These are phyloP conservation scores for Cyrtodaria siliqua DNA, from an alignment of 2,888 invertebrate species.

Conservation along the genomic window DNA sequence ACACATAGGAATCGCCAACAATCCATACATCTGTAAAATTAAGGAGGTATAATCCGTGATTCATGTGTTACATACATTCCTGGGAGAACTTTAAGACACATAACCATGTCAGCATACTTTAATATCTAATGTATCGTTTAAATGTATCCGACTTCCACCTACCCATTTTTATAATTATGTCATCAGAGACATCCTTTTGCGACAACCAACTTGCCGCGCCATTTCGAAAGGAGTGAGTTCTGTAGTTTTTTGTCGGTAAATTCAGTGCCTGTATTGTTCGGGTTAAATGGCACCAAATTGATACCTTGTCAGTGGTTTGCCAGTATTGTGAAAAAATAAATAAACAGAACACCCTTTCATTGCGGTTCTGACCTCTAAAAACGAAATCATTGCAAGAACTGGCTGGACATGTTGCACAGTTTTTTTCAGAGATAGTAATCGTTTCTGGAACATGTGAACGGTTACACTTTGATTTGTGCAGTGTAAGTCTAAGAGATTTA, in stretches of 20 bases:
- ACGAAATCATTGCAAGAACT: neutral
- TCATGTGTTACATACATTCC: too few relatives aligned
- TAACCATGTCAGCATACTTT: too few relatives aligned
- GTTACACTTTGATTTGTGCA: slow-evolving; percentile 14
- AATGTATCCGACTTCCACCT: too few relatives aligned
- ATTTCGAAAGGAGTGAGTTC: slow-evolving; percentile 42
- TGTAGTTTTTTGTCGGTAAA: slow-evolving; percentile 1
- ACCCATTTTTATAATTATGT: too few relatives aligned
- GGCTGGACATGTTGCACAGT: slow-evolving; percentile 16
- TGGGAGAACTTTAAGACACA: too few relatives aligned
- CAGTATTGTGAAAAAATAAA: slow-evolving; percentile 35
- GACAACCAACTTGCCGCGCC: slow-evolving; percentile 27
- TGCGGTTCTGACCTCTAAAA: neutral
- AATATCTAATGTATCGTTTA: too few relatives aligned
- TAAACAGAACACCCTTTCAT: neutral
- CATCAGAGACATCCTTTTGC: slow-evolving; percentile 3
- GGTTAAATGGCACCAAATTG: slow-evolving; percentile 36
- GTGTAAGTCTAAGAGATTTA: neutral
- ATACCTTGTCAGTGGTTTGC: slow-evolving; percentile 34
- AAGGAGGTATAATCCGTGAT: too few relatives aligned
- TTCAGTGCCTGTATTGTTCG: slow-evolving; percentile 4
- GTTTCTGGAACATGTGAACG: neutral
- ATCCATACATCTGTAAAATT: too few relatives aligned
- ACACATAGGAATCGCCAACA: too few relatives aligned
- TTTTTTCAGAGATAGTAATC: neutral